phyloP scores from a whole-genome alignment of 2,888 invertebrate species.

The Chironomus tentans region DNA sequence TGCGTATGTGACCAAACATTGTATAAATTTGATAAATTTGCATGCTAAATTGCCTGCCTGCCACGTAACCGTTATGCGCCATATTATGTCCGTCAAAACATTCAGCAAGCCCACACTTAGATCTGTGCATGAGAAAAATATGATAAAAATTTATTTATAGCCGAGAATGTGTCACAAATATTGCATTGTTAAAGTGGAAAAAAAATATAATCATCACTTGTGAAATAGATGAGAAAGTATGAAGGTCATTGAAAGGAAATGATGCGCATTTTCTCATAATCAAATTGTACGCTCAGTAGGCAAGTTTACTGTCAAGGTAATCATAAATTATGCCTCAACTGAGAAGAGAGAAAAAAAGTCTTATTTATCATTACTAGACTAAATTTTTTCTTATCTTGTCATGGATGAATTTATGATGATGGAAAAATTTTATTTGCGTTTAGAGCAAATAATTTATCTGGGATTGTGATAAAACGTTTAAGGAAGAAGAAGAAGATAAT shows the following conservation, averaged over 20 bases:
- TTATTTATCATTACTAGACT: too few relatives aligned
- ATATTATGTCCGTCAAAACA: constrained; percentile 81
- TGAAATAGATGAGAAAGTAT: too few relatives aligned
- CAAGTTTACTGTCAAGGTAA: too few relatives aligned
- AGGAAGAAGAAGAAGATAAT: not conserved
- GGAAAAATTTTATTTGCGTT: too few relatives aligned
- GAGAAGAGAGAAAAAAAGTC: too few relatives aligned
- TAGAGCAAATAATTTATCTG: too few relatives aligned
- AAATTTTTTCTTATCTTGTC: too few relatives aligned
- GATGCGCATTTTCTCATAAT: too few relatives aligned
- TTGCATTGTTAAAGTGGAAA: not conserved
- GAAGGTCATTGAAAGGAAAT: too few relatives aligned
- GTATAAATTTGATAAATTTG: constrained; percentile 74
- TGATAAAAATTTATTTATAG: not conserved
- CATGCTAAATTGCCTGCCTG: constrained; percentile 81
- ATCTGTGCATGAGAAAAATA: constrained; percentile 51
- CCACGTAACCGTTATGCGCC: constrained; percentile 84
- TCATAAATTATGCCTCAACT: too few relatives aligned
- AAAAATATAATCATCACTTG: not conserved
- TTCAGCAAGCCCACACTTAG: constrained; percentile 78
- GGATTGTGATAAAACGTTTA: not conserved
- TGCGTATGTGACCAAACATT: constrained; percentile 83
- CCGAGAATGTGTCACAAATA: not conserved
- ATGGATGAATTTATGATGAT: too few relatives aligned
- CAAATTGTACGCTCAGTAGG: too few relatives aligned